Percentiles rank a stretch among this genome's conserved stretches.
These are phyloP conservation scores for Syrista parreyssii DNA, from an alignment of 2,888 invertebrate species.

Conservation along the genomic window DNA sequence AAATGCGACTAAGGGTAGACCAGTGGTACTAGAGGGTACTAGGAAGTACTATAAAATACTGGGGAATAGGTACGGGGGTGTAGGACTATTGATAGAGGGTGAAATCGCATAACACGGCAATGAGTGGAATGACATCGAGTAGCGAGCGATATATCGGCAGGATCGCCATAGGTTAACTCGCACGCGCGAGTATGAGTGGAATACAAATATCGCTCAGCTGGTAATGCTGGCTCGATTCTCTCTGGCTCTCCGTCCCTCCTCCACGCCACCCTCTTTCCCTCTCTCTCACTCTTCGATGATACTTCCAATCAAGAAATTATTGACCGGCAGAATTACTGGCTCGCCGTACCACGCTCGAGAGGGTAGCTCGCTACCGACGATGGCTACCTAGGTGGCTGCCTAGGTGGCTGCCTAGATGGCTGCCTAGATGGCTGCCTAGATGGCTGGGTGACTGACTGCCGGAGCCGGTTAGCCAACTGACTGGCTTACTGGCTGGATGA, in stretches of 20 bases:
- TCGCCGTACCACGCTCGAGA: neutral
- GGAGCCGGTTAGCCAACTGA: no score
- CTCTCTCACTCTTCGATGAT: slow-evolving; percentile 38
- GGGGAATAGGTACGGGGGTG: no score
- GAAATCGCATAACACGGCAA: slow-evolving; percentile 13
- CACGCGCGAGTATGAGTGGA: slow-evolving; percentile 56
- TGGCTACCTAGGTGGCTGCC: no score
- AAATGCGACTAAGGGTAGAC: no score
- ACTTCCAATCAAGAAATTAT: slow-evolving; percentile 44
- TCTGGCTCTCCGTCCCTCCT: slow-evolving; percentile 17
- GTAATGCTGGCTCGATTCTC: slow-evolving; percentile 58
- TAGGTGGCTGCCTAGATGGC: no score
- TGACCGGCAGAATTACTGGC: neutral
- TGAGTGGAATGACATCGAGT: slow-evolving; percentile 29
- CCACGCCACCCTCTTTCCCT: neutral
- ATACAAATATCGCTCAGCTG: slow-evolving; percentile 62
- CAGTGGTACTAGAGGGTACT: no score
- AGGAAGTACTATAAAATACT: no score
- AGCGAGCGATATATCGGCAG: slow-evolving; percentile 12
- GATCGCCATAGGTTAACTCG: no score
- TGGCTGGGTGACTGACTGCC: no score
- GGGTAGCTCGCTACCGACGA: no score
- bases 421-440: no score
- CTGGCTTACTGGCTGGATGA: no score
- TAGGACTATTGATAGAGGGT: neutral